Base-by-base conservation (phyloP, 2,888 invertebrate species). In the Meliscaeva auricollis region DNA sequence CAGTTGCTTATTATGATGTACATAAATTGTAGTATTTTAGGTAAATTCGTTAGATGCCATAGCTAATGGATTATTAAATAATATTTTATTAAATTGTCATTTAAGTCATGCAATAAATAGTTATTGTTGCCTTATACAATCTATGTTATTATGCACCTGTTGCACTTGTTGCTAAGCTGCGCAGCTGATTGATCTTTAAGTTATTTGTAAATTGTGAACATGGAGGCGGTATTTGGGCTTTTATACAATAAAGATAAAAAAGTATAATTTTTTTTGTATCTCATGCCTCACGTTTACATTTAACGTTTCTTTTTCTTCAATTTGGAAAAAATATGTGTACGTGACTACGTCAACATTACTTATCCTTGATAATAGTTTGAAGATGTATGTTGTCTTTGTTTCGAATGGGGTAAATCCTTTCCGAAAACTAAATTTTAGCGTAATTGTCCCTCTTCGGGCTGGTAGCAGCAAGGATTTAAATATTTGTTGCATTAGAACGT, bases 51-150 rank as follows among this genome's bases (percentile, higher is more conserved):
- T 69, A 15, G 54, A 50, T 26, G 41, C 20, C 48, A 46, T 26
- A 30, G 38, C n/a, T 22, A 46, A 30, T 77, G 44, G 38, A 72
- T 68, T 77, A 41, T 69, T 41, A 76, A 73, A 48, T 46, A 75
- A 64, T 60, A 30, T 62, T 54, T 60, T 46, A 62, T 68, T 60
- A 50, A 75, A 52, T 38, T 46, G 6, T 13, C 11, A 38, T 44
- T 13, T 30, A 41, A 35, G 20, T 7, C 15, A 30, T 44, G 9
- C 26, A 58, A 35, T 58, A 56, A 32, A 3, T 26, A 3, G 4
- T 8, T 1, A 35, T n/a, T 38, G 11, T 58, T 38, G 7, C 13
- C 6, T 44, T 41, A 44, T 46, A 11, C 64, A 32, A 30, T 26
- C 5, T 48, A 1, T 35, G 15, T 7, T 13, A 15, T 9, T 48